These are phyloP conservation scores for Echeneis naucrates DNA, from an alignment of 2,797 vertebrate genomes.

Conservation along the genomic window DNA sequence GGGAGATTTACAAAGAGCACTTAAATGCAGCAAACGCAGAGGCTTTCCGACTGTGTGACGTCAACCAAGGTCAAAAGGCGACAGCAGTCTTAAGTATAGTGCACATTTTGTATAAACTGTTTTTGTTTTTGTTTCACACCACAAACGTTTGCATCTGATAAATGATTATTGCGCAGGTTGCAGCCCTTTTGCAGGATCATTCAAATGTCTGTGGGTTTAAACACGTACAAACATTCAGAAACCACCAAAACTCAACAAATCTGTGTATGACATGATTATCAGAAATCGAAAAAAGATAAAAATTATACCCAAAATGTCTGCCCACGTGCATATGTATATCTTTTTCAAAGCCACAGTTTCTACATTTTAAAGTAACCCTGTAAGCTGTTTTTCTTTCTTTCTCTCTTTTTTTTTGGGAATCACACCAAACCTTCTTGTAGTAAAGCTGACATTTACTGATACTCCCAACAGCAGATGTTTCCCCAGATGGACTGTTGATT, in stretches of 20 bases:
- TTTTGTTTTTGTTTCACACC: background rate
- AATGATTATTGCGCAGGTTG: background rate
- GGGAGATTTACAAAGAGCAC: slow-evolving; percentile 10
- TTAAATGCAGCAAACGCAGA: slow-evolving; percentile 43
- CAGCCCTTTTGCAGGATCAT: background rate
- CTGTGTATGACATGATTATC: background rate
- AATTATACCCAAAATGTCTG: background rate
- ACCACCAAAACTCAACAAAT: background rate
- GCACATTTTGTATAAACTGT: background rate
- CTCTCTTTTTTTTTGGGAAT: background rate
- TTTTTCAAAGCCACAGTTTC: background rate
- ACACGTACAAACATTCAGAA: background rate
- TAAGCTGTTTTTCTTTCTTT: too few relatives aligned
- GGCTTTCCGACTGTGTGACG: slow-evolving; percentile 15
- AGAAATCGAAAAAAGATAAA: background rate
- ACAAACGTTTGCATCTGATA: slow-evolving; percentile 26
- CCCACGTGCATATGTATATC: background rate
- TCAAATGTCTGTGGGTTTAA: background rate
- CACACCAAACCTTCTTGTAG: background rate
- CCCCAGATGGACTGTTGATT: background rate
- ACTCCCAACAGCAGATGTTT: background rate
- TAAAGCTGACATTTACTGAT: background rate
- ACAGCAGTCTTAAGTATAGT: background rate
- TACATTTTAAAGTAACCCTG: background rate
- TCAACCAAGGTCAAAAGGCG: background rate